These are phyloP conservation scores for Centropus bengalensis DNA, from an alignment of 2,113 vertebrate genomes.

Conservation along the genomic window DNA sequence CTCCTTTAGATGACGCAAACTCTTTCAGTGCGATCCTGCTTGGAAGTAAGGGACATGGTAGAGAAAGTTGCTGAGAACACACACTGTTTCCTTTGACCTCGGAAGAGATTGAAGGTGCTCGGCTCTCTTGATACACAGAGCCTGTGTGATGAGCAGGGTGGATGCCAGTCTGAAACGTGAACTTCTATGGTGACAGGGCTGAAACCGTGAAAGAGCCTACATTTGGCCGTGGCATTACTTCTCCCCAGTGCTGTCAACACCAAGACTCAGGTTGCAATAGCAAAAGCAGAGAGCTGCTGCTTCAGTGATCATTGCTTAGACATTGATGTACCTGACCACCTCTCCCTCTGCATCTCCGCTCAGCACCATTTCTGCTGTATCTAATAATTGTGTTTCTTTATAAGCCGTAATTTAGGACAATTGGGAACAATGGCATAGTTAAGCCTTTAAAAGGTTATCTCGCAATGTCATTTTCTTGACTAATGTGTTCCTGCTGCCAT, in stretches of 20 bases:
- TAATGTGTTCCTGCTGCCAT: slow-evolving; percentile 69
- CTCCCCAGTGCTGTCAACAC: slow-evolving; percentile 25
- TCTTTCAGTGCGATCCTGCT: background rate
- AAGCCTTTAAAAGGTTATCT: slow-evolving; percentile 72
- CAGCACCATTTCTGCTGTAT: background rate
- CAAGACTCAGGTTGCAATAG: background rate
- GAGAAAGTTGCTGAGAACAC: background rate
- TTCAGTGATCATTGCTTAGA: slow-evolving; percentile 34
- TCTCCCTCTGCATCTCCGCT: background rate
- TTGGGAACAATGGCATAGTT: slow-evolving; percentile 49
- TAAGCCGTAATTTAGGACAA: slow-evolving; percentile 64
- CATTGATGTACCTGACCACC: background rate
- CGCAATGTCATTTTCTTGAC: slow-evolving; percentile 68
- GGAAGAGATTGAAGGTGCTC: accelerated
- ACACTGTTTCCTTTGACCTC: background rate
- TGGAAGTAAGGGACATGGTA: background rate
- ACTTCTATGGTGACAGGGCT: background rate
- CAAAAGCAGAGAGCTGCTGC: background rate
- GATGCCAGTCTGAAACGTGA: background rate
- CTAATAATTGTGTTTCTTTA: slow-evolving; percentile 53
- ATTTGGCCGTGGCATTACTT: background rate
- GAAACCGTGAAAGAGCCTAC: background rate
- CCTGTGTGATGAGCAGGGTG: background rate
- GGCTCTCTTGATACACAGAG: background rate
- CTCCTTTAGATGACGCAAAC: background rate